These are phyloP conservation scores for Phylloscopus trochilus DNA, from an alignment of 2,113 vertebrate genomes.

Conservation along the genomic window DNA sequence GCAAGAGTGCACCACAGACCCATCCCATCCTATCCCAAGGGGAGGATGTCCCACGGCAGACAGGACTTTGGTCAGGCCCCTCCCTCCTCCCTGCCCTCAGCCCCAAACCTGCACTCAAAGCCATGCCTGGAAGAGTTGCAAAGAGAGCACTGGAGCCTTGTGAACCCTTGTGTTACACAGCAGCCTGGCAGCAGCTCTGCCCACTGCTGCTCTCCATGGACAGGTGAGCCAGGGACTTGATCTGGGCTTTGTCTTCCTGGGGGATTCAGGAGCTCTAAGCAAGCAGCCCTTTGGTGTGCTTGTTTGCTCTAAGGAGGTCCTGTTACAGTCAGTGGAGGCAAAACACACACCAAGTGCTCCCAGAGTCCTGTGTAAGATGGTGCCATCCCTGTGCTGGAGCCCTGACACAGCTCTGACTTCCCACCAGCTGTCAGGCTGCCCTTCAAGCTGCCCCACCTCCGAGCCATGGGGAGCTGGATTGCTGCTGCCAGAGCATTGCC, in stretches of 20 bases:
- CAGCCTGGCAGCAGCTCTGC: neutral
- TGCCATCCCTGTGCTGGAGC: neutral
- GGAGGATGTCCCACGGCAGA: neutral
- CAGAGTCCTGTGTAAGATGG: neutral
- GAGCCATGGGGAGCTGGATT: neutral
- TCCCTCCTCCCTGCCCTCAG: neutral
- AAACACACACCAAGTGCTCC: neutral
- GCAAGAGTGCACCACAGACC: neutral
- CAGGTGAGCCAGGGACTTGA: neutral
- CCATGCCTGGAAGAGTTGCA: accelerated
- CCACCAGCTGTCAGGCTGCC: neutral
- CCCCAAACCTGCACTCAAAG: neutral
- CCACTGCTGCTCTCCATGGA: neutral
- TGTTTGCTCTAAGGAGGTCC: neutral
- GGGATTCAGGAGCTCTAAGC: neutral
- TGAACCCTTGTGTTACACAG: neutral
- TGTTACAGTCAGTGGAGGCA: neutral
- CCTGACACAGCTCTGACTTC: neutral
- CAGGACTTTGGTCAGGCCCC: neutral
- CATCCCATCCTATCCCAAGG: neutral
- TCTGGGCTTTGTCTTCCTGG: neutral
- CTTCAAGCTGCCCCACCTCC: neutral
- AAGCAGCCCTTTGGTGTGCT: neutral
- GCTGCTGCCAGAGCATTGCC: neutral
- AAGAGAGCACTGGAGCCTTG: accelerated